Percentiles rank a stretch among this genome's conserved stretches.
Evolutionary conservation across 2,888 invertebrate species (phyloP).

Genomic region (Neoitamus cyanurus): DNA sequence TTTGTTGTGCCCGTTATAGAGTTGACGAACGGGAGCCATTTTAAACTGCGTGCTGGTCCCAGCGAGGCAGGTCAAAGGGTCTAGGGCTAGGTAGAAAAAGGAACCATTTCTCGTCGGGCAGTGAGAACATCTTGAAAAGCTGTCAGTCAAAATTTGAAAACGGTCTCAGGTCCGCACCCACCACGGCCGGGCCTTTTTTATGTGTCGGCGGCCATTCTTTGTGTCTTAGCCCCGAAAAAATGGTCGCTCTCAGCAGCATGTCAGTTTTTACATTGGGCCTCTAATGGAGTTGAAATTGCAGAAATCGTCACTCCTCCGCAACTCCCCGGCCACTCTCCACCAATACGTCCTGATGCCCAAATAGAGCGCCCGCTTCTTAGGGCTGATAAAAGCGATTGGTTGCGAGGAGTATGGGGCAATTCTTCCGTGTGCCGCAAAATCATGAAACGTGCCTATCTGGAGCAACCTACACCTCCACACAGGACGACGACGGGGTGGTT

Average conservation of each 20-base stretch:
- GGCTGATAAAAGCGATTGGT: not conserved
- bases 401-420: not conserved
- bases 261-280: not conserved
- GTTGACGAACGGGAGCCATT: slow-evolving; percentile 6
- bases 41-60: not conserved
- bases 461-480: not conserved
- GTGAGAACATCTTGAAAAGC: slow-evolving; percentile 52
- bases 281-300: slow-evolving; percentile 28
- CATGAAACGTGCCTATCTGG: not conserved
- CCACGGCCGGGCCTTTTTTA: slow-evolving; percentile 12
- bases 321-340: not conserved
- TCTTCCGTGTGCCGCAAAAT: too few relatives aligned
- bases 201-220: slow-evolving; percentile 41
- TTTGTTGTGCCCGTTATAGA: not conserved
- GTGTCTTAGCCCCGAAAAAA: slow-evolving; percentile 18
- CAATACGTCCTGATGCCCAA: not conserved
- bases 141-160: slow-evolving; percentile 52
- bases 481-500: too few relatives aligned
- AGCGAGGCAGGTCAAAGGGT: slow-evolving; percentile 30
- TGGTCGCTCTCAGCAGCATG: slow-evolving; percentile 13
- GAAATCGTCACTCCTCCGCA: not conserved
- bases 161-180: slow-evolving; percentile 47
- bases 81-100: slow-evolving; percentile 32
- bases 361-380: not conserved
- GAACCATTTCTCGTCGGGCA: slow-evolving; percentile 28